phyloP scores from a whole-genome alignment of 2,113 vertebrate genomes.

The Trogon melanurus region DNA sequence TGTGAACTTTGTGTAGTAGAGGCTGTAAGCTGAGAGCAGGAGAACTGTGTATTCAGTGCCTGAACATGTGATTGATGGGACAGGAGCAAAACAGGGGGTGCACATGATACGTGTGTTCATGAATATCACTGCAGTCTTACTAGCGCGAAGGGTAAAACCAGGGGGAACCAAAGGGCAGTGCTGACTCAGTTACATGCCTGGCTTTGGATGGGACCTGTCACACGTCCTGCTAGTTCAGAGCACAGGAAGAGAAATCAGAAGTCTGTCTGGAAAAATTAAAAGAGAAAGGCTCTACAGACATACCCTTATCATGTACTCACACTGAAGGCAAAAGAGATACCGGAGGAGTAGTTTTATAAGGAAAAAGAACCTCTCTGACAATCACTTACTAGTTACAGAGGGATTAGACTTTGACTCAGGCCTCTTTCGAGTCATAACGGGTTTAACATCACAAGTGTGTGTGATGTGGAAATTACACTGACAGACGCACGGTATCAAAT shows the following conservation, averaged over 20 bases:
- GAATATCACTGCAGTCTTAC: not conserved
- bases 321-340: not conserved
- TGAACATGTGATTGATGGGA: not conserved
- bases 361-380: not conserved
- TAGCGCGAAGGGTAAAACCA: not conserved
- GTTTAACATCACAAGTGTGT: accelerated
- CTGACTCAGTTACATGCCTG: not conserved
- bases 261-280: not conserved
- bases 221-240: not conserved
- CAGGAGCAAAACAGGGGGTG: not conserved
- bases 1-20: not conserved
- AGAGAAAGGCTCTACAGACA: not conserved
- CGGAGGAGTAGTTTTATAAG: not conserved
- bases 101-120: accelerated
- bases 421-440: accelerated
- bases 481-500: not conserved
- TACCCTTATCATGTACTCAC: not conserved
- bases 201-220: not conserved
- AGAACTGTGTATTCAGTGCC: not conserved
- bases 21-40: not conserved
- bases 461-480: not conserved
- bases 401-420: not conserved
- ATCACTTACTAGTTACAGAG: not conserved
- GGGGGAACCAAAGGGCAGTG: no score
- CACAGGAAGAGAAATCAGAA: not conserved